Conservation (phyloP, 1,140 invertebrate genomes). For the Aphelenchoides fujianensis region DNA sequence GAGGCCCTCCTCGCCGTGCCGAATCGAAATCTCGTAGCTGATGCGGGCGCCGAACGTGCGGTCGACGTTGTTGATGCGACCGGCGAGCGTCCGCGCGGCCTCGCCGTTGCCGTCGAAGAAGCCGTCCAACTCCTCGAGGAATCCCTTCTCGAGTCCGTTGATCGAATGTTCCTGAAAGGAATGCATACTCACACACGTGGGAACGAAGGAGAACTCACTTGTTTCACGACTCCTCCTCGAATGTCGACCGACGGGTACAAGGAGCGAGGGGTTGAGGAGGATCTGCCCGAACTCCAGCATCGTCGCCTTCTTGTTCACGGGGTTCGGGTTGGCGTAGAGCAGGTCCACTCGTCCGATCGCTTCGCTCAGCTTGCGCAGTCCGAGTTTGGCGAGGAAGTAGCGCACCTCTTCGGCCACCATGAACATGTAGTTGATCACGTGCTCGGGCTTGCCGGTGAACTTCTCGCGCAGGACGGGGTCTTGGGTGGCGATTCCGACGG, state of each 20-base stretch:
- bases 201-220: constrained; percentile 71
- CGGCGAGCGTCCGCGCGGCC: constrained; percentile 69
- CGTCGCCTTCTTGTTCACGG: constrained; percentile 76
- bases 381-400: constrained; percentile 78
- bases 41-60: constrained; percentile 87
- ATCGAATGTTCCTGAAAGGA: constrained; percentile 47
- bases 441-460: constrained; percentile 93
- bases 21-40: constrained; percentile 78
- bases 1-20: constrained; percentile 81
- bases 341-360: constrained; percentile 89
- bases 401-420: constrained; percentile 84
- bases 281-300: constrained; percentile 80
- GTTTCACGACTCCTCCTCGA: constrained; percentile 76
- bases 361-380: constrained; percentile 83
- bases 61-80: constrained; percentile 83
- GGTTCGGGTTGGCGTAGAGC: constrained; percentile 65
- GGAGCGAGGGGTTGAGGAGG: constrained; percentile 80
- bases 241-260: constrained; percentile 86
- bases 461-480: constrained; percentile 90
- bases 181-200: constrained; percentile 20
- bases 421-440: constrained; percentile 96
- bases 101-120: constrained; percentile 50
- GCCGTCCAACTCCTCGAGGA: constrained; percentile 37
- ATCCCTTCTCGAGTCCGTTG: constrained; percentile 40
- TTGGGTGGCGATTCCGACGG: constrained; percentile 93